Evolutionary conservation across 1,140 invertebrate species (phyloP), one percentile per base, ranked within the genome.

Genomic region (Pseudachorutes palmiensis): DNA sequence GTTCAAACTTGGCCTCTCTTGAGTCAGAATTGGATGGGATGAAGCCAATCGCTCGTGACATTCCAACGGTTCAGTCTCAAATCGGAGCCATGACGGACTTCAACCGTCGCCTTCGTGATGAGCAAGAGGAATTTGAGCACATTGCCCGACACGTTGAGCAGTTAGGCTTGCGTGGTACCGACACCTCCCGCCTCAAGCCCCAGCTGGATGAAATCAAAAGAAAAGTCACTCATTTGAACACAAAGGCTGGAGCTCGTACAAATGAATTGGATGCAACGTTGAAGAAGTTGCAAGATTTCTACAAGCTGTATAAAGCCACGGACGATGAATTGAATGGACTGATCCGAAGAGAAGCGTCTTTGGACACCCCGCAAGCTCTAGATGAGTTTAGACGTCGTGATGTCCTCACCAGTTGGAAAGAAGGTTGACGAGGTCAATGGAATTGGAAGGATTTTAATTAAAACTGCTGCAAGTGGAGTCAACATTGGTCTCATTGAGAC

Each of bases 21-120:
- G 93, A 97, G 76, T 84, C 86, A 36, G 89, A 94, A 75, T 78
- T 96, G 9, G 89, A 94, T 74, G 79, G 80, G 1, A 89, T 95
- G 83, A 87, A 87, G 73, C 86, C 92, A 1, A 85, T 92, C 0
- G 91, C 86, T 9, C 82, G 93, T 26, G 92, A 96, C 75, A 83
- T 94, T 22, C 89, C 91, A 75, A 86, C 86, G 1, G 87, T 97
- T 0, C 82, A 87, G 32, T 79, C 78, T n/a, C 94, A 97, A 77
- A 82, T 93, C 24, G 87, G 92, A 55, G 89, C 96, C 68, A 82
- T 89, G 1, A 80, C 79, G 24, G 83, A 82, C 59, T 83, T 91
- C 70, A 82, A 87, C 51, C 82, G 81, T 58, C 88, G 86, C 72
- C 74, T 82, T 51, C 66, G 65, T 14, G 48, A 68, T 2, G 82